Evolutionary conservation across 2,888 invertebrate species (phyloP).

Genomic region (Ptychoptera contaminata): DNA sequence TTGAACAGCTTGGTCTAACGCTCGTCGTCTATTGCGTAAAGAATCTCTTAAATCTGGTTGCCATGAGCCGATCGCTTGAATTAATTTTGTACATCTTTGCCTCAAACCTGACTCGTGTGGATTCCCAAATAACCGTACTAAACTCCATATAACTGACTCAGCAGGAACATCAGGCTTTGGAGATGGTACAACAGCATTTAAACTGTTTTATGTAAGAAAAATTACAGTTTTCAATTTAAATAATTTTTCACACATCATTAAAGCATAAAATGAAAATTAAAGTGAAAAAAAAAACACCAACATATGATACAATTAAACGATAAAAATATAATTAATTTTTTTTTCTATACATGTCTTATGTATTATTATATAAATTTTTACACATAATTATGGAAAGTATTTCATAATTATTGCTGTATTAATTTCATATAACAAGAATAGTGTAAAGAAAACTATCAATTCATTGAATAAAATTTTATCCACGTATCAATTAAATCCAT

Average conservation of each 20-base stretch:
- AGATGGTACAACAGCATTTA: slow-evolving; percentile 24
- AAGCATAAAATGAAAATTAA: background rate
- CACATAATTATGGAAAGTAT: too few species aligned
- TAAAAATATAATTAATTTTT: background rate
- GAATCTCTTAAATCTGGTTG: slow-evolving; percentile 50
- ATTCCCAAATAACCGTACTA: slow-evolving; percentile 57
- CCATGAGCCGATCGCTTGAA: slow-evolving; percentile 42
- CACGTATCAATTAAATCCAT: too few species aligned
- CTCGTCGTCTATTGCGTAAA: slow-evolving; percentile 49
- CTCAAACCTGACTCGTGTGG: slow-evolving; percentile 42
- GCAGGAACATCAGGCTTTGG: slow-evolving; percentile 52
- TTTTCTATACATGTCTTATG: too few species aligned
- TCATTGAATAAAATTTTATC: too few species aligned
- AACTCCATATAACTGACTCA: slow-evolving; percentile 71
- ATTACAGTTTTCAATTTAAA: background rate
- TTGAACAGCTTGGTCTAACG: slow-evolving; percentile 72
- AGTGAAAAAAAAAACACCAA: background rate
- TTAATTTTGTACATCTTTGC: slow-evolving; percentile 43
- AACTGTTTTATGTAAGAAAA: slow-evolving; percentile 24
- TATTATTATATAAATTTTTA: too few species aligned
- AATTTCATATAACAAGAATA: too few species aligned
- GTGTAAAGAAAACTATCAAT: too few species aligned
- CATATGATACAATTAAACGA: background rate
- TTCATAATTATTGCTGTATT: too few species aligned
- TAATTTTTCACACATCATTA: background rate